Conservation (phyloP, 2,797 vertebrate species). For the Bradypodion ventrale region DNA sequence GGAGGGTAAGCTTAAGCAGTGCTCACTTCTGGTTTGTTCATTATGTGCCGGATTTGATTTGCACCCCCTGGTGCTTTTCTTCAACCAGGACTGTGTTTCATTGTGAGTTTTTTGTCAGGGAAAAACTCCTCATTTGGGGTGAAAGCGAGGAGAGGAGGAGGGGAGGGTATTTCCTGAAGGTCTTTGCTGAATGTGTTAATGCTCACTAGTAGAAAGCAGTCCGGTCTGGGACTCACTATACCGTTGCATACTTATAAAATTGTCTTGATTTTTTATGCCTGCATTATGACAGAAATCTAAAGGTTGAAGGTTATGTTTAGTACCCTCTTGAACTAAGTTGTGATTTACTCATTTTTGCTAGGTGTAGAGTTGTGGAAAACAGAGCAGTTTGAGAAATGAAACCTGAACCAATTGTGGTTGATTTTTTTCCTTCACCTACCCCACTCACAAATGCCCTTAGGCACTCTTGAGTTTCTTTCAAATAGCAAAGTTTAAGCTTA, state of each 20-base stretch:
- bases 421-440: background rate
- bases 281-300: background rate
- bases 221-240: accelerated
- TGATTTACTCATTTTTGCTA: slow-evolving; percentile 22
- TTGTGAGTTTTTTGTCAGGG: background rate
- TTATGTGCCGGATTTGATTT: background rate
- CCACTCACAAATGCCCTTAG: background rate
- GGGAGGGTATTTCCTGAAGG: background rate
- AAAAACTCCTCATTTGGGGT: background rate
- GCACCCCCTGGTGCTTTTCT: accelerated
- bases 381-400: background rate
- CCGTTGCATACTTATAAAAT: background rate
- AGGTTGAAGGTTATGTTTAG: background rate
- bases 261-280: accelerated
- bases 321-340: background rate
- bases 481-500: background rate
- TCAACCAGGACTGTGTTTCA: background rate
- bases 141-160: background rate
- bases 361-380: slow-evolving; percentile 12
- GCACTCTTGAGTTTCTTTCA: background rate
- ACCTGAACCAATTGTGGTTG: background rate
- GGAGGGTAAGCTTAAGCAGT: slow-evolving; percentile 8
- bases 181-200: background rate
- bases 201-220: background rate
- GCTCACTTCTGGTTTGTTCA: background rate